These are phyloP conservation scores for Tortrix viridana DNA, from an alignment of 2,888 invertebrate genomes.

Conservation along the genomic window DNA sequence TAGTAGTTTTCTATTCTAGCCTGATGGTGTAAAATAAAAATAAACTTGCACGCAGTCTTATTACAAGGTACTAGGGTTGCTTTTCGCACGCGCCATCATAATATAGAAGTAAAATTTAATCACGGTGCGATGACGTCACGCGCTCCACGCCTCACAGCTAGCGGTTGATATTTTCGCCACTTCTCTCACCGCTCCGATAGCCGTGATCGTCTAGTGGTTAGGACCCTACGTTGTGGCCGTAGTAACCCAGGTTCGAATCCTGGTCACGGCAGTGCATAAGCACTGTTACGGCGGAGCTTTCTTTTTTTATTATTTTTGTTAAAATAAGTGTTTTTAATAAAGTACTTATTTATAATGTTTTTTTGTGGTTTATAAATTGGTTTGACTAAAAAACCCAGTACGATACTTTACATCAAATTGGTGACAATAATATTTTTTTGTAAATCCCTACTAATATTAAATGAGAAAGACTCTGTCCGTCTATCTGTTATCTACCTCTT, in stretches of 20 bases:
- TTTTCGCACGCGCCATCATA: background rate
- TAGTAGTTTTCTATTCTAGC: background rate
- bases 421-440: no score
- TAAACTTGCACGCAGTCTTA: background rate
- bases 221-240: conserved; percentile 86
- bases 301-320: conserved; percentile 39
- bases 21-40: no score
- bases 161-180: conserved; percentile 24
- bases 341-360: no score
- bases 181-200: conserved; percentile 40
- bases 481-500: no score
- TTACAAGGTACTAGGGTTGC: background rate
- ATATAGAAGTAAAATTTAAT: background rate
- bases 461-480: no score
- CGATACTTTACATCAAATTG: no score
- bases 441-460: no score
- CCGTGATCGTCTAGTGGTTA: conserved; percentile 63
- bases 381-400: no score
- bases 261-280: conserved; percentile 72
- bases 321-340: background rate
- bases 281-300: conserved; percentile 54
- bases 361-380: background rate
- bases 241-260: conserved; percentile 86
- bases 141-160: conserved; percentile 1
- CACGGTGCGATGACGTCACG: conserved; percentile 25